Percentiles rank a stretch among this genome's conserved stretches.
These are phyloP conservation scores for Endomychus coccineus DNA, from an alignment of 2,888 invertebrate genomes.

Conservation along the genomic window DNA sequence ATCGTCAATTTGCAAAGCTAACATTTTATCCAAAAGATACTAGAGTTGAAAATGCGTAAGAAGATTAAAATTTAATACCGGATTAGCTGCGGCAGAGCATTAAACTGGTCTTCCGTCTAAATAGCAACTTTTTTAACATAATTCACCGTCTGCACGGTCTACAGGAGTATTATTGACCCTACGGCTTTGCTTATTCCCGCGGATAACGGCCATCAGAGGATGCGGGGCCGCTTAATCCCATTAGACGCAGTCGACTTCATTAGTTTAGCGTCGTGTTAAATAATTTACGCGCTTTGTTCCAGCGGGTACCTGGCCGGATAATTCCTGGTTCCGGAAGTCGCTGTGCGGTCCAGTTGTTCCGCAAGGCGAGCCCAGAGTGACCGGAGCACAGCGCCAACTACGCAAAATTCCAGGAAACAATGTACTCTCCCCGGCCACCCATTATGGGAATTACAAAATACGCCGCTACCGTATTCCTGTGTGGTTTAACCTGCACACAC, in stretches of 20 bases:
- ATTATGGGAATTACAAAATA: conserved; percentile 12
- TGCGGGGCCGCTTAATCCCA: no score
- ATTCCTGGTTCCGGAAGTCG: conserved; percentile 12
- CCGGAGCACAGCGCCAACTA: conserved; percentile 13
- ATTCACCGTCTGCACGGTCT: no score
- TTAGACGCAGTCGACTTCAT: conserved; percentile 35
- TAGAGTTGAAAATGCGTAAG: no score
- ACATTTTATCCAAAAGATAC: no score
- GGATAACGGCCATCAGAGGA: no score
- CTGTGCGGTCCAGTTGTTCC: conserved; percentile 10
- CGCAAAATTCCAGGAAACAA: conserved; percentile 16
- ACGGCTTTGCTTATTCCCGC: no score
- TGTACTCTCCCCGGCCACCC: conserved; percentile 10
- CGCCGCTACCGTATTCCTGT: conserved; percentile 2
- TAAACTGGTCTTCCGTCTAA: no score
- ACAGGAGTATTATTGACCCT: no score
- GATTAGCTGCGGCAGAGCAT: no score
- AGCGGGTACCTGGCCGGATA: conserved; percentile 17
- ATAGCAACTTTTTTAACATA: no score
- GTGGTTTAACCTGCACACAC: conserved; percentile 1
- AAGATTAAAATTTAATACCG: no score
- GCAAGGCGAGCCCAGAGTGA: conserved; percentile 13
- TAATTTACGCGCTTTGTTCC: conserved; percentile 34
- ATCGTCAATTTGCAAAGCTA: no score
- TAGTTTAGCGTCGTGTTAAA: conserved; percentile 34